Percentiles rank a stretch among this genome's conserved stretches.
Conservation (phyloP, 2,113 vertebrate species). For the Vanacampus margaritifer region DNA sequence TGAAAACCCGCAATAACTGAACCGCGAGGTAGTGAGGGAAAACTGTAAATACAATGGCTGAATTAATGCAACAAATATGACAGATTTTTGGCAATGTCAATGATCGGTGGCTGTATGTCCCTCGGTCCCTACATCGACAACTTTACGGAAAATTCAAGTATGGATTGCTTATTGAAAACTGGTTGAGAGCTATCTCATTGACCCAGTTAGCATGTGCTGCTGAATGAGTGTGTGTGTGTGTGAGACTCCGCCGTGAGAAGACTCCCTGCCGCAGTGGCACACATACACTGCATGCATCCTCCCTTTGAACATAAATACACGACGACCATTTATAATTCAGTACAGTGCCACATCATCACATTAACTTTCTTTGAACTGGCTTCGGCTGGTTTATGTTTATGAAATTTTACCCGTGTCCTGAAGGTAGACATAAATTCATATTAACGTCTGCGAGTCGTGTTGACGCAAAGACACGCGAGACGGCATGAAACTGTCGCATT, state of each 20-base stretch:
- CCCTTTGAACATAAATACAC: not conserved
- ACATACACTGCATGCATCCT: conserved; percentile 18
- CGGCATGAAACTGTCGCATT: not conserved
- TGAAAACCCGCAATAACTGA: no score
- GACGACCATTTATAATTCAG: not conserved
- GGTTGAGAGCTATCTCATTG: conserved; percentile 70
- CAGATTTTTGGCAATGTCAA: not conserved
- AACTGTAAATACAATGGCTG: not conserved
- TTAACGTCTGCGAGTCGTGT: not conserved
- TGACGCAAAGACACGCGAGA: not conserved
- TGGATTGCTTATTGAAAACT: not conserved
- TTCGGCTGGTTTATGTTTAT: not conserved
- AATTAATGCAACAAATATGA: not conserved
- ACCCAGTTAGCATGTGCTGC: conserved; percentile 67
- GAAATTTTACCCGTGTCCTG: not conserved
- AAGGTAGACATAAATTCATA: not conserved
- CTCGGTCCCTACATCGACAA: no score
- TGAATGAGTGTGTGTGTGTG: conserved; percentile 32
- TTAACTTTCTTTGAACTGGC: not conserved
- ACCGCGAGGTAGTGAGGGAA: no score
- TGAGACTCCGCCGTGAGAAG: conserved; percentile 45
- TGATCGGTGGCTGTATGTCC: no score
- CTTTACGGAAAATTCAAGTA: not conserved
- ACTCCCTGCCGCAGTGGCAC: conserved; percentile 62
- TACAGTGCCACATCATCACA: not conserved